Percentiles rank a stretch among this genome's conserved stretches.
Conservation (phyloP, 2,113 vertebrate species). For the Polypterus senegalus region DNA sequence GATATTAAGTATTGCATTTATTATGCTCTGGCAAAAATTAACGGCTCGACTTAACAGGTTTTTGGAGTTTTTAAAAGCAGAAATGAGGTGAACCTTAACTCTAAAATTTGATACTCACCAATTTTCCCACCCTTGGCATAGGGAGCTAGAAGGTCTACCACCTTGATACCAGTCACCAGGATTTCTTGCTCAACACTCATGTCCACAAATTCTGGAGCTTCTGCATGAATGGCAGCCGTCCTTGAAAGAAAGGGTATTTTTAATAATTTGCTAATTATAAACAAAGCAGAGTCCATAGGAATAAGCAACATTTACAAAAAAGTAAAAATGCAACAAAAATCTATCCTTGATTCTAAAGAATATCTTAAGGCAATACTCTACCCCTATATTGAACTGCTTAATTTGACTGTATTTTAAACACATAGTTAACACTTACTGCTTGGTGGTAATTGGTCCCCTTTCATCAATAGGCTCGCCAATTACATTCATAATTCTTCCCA, state of each 20-base stretch:
- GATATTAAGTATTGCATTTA: too few relatives aligned
- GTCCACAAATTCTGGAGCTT: conserved; percentile 88
- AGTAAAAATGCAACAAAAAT: too few relatives aligned
- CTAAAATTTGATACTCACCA: conserved; percentile 46
- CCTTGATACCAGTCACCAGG: conserved; percentile 94
- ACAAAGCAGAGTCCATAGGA: not conserved
- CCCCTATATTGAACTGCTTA: too few relatives aligned
- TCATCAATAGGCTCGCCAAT: conserved; percentile 95
- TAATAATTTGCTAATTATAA: not conserved
- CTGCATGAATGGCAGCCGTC: conserved; percentile 87
- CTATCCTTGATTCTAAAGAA: too few relatives aligned
- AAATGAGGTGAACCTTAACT: too few relatives aligned
- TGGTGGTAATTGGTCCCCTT: conserved; percentile 86
- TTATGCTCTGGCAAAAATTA: too few relatives aligned
- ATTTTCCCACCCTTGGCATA: conserved; percentile 97
- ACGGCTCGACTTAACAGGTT: too few relatives aligned
- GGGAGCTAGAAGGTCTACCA: conserved; percentile 89
- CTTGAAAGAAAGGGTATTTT: conserved; percentile 28
- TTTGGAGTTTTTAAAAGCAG: too few relatives aligned
- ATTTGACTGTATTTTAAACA: too few relatives aligned
- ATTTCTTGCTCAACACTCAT: conserved; percentile 98
- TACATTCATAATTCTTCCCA: conserved; percentile 97
- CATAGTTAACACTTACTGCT: conserved; percentile 62
- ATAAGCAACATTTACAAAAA: too few relatives aligned
- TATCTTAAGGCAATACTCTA: too few relatives aligned